These are phyloP conservation scores for Trimorus sp. DNA, from an alignment of 2,888 invertebrate genomes.

Conservation along the genomic window DNA sequence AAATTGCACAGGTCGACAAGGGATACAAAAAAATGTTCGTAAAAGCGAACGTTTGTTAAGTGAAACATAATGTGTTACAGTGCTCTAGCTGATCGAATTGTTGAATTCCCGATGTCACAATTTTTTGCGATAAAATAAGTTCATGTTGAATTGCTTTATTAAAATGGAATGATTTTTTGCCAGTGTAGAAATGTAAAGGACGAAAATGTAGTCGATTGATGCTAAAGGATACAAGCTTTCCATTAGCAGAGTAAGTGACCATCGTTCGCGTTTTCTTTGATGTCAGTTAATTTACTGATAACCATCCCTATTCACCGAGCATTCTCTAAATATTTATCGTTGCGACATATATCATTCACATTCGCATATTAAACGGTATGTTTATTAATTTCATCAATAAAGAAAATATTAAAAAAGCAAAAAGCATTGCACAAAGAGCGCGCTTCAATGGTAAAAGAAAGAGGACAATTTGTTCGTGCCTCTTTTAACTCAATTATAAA, in stretches of 20 bases:
- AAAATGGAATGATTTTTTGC: slow-evolving; percentile 25
- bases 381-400: slow-evolving; percentile 41
- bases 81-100: slow-evolving; percentile 1
- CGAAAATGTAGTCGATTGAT: slow-evolving; percentile 54
- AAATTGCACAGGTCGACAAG: too few relatives aligned
- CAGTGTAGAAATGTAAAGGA: slow-evolving; percentile 53
- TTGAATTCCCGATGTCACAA: slow-evolving; percentile 6
- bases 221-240: slow-evolving; percentile 73
- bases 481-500: slow-evolving; percentile 19
- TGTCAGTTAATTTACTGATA: slow-evolving; percentile 82
- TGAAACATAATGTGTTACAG: too few relatives aligned
- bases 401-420: not conserved
- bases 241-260: slow-evolving; percentile 75
- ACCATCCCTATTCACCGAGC: slow-evolving; percentile 74
- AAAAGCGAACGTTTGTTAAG: too few relatives aligned
- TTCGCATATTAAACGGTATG: slow-evolving; percentile 71
- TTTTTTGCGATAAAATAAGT: not conserved
- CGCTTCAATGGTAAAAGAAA: not conserved
- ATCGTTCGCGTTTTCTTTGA: slow-evolving; percentile 80
- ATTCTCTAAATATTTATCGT: slow-evolving; percentile 81
- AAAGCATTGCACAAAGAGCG: too few relatives aligned
- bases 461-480: not conserved
- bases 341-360: slow-evolving; percentile 76
- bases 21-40: too few relatives aligned
- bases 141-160: slow-evolving; percentile 25